Evolutionary conservation across 2,888 invertebrate genomes (phyloP).

Genomic region (Nomada hirtipes): DNA sequence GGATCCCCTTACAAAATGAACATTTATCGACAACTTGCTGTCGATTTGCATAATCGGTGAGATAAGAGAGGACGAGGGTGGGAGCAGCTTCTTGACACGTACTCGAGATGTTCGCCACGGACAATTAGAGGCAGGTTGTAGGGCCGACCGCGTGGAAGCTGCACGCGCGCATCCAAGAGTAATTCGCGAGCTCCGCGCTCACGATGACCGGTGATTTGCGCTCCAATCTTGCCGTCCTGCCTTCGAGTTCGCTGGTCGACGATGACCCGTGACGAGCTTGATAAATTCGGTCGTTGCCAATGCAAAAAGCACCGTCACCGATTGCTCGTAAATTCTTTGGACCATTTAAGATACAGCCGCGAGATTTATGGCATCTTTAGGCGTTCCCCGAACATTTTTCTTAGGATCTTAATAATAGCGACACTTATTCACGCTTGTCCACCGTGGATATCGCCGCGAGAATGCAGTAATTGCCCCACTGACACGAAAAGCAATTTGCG

Average conservation of each 20-base stretch:
- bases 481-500: conserved; percentile 63
- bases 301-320: conserved; percentile 59
- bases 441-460: conserved; percentile 25
- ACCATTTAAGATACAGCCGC: background rate
- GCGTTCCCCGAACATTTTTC: background rate
- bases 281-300: conserved; percentile 71
- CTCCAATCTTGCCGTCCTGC: conserved; percentile 18
- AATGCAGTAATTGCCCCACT: conserved; percentile 61
- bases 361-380: conserved; percentile 7
- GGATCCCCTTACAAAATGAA: background rate
- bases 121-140: conserved; percentile 22
- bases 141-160: conserved; percentile 11
- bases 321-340: conserved; percentile 35
- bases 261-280: conserved; percentile 77
- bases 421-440: conserved; percentile 11
- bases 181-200: conserved; percentile 8
- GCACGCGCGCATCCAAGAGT: background rate
- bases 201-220: conserved; percentile 38
- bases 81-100: background rate
- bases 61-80: background rate
- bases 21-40: background rate
- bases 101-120: conserved; percentile 21
- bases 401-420: conserved; percentile 17
- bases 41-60: conserved; percentile 18
- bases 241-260: conserved; percentile 57